A percentile compares a stretch with the other conserved stretches of the same genome.
phyloP scores from a whole-genome alignment of 1,140 invertebrate genomes.

The Drosophila fuyamai region DNA sequence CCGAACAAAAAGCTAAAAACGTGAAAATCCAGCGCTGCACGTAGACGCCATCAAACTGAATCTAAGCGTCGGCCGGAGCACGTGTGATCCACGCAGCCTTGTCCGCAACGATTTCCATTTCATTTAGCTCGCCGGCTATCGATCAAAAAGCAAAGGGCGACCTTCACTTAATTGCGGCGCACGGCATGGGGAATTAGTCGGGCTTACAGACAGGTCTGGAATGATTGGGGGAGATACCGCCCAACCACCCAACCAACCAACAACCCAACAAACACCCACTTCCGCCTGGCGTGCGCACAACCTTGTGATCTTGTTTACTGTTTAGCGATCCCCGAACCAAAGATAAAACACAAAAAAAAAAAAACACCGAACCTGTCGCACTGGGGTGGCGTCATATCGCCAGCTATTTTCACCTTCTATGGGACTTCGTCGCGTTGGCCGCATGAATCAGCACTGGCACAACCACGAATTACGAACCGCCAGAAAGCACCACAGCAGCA shows the following conservation, averaged over 20 bases:
- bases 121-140: conserved; percentile 37
- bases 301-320: conserved; percentile 83
- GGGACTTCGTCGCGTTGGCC: conserved; percentile 74
- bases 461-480: conserved; percentile 19
- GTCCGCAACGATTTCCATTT: conserved; percentile 31
- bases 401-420: conserved; percentile 82
- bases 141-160: conserved; percentile 56
- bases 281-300: conserved; percentile 81
- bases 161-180: conserved; percentile 69
- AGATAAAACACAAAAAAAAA: conserved; percentile 16
- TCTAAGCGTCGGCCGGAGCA: conserved; percentile 57
- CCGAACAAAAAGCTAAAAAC: conserved; percentile 41
- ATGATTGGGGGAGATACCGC: not conserved
- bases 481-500: conserved; percentile 13
- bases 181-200: conserved; percentile 8
- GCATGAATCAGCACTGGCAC: conserved; percentile 65
- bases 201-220: conserved; percentile 14
- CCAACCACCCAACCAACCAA: not conserved
- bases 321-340: conserved; percentile 72
- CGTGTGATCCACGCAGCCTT: conserved; percentile 72
- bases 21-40: conserved; percentile 57
- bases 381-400: conserved; percentile 78
- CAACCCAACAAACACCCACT: conserved; percentile 52
- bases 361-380: conserved; percentile 62
- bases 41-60: conserved; percentile 68